These are phyloP conservation scores for Malurus melanocephalus DNA, from an alignment of 2,113 vertebrate genomes.

Conservation along the genomic window DNA sequence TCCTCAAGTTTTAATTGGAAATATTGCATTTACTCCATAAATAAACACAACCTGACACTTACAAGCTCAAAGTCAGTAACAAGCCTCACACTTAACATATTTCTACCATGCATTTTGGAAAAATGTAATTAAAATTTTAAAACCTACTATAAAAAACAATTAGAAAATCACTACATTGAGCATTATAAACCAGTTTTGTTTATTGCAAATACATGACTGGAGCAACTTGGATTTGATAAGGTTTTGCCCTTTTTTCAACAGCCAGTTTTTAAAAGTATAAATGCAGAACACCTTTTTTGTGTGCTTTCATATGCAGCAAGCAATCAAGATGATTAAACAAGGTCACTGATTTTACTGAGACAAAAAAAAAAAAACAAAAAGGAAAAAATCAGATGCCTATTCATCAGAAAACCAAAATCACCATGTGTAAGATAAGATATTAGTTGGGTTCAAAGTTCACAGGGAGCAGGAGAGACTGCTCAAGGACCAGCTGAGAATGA, in stretches of 20 bases:
- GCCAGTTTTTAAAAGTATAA: neutral
- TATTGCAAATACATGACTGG: neutral
- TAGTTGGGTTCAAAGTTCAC: neutral
- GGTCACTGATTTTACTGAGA: neutral
- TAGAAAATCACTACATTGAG: neutral
- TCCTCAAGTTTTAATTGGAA: neutral
- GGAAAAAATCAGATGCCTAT: neutral
- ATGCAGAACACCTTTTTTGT: neutral
- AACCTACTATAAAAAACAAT: neutral
- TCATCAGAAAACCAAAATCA: neutral
- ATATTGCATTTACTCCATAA: neutral
- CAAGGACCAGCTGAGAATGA: neutral
- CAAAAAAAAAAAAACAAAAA: neutral
- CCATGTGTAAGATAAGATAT: accelerated
- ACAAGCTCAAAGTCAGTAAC: neutral
- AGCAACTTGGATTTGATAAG: neutral
- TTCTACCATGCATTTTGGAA: neutral
- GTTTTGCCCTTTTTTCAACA: neutral
- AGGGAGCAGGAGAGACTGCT: neutral
- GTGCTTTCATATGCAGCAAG: neutral
- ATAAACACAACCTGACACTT: neutral
- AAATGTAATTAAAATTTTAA: neutral
- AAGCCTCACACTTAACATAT: neutral
- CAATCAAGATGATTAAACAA: neutral
- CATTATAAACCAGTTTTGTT: neutral